Percentiles rank a stretch among this genome's conserved stretches.
Conservation (phyloP, 2,797 vertebrate species). For the Tapirus indicus region DNA sequence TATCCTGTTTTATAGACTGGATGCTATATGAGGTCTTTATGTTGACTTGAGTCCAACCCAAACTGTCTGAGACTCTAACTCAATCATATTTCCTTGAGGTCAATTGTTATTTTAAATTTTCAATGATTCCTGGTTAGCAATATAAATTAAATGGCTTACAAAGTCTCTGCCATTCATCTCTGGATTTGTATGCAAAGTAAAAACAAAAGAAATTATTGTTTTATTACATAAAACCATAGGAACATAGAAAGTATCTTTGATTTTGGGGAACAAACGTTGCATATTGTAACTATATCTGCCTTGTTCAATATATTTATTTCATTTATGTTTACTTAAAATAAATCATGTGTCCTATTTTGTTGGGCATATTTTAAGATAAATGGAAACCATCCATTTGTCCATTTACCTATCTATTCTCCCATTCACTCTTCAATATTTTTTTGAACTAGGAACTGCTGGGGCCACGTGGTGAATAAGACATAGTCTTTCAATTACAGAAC, state of each 20-base stretch:
- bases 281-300: neutral
- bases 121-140: neutral
- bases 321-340: conserved; percentile 5
- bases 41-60: neutral
- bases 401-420: neutral
- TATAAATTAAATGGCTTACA: neutral
- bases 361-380: neutral
- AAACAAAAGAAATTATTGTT: neutral
- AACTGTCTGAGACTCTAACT: neutral
- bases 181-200: neutral
- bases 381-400: neutral
- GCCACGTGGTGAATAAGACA: neutral
- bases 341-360: neutral
- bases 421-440: neutral
- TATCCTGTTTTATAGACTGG: neutral
- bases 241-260: neutral
- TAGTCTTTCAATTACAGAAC: neutral
- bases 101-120: neutral
- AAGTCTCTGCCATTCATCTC: neutral
- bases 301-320: neutral
- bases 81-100: neutral
- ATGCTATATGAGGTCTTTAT: neutral
- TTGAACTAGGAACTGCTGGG: neutral
- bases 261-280: neutral
- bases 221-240: neutral